Percentiles rank a stretch among this genome's conserved stretches.
Evolutionary conservation across 1,140 invertebrate species (phyloP).

Genomic region (Caenorhabditis latens): DNA sequence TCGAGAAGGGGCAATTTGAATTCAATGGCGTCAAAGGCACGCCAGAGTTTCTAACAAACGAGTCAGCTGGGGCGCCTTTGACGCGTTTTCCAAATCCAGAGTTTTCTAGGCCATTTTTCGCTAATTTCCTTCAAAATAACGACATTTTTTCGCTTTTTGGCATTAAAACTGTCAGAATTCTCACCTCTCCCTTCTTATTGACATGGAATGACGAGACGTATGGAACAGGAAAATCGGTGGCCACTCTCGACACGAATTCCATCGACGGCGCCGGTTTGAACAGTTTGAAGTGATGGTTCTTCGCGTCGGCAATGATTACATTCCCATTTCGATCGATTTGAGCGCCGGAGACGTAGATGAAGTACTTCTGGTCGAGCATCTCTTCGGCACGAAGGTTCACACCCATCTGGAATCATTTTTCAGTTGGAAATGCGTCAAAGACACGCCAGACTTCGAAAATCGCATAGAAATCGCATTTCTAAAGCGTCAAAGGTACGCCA

Average conservation of each 20-base stretch:
- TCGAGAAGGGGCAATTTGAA: too few relatives aligned
- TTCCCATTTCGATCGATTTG: constrained; percentile 49
- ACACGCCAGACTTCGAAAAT: not conserved
- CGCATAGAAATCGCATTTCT: too few relatives aligned
- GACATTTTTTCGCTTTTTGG: not conserved
- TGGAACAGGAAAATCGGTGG: constrained; percentile 35
- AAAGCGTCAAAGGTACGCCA: too few relatives aligned
- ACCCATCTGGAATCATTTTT: not conserved
- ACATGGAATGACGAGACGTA: constrained; percentile 37
- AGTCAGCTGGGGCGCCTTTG: too few relatives aligned
- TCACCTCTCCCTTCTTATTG: constrained; percentile 19
- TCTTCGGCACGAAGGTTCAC: not conserved
- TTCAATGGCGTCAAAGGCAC: too few relatives aligned
- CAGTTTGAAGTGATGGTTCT: constrained; percentile 32
- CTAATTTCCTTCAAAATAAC: too few relatives aligned
- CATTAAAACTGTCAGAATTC: not conserved
- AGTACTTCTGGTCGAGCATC: constrained; percentile 20
- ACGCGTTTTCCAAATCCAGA: too few relatives aligned
- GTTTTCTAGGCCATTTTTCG: too few relatives aligned
- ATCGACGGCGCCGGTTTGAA: constrained; percentile 11
- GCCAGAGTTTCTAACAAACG: too few relatives aligned
- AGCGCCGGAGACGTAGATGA: constrained; percentile 18
- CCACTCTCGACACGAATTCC: not conserved
- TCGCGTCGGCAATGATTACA: constrained; percentile 46
- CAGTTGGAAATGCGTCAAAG: not conserved